These are phyloP conservation scores for Alouatta palliata DNA, from an alignment of 2,113 vertebrate species.

Conservation along the genomic window DNA sequence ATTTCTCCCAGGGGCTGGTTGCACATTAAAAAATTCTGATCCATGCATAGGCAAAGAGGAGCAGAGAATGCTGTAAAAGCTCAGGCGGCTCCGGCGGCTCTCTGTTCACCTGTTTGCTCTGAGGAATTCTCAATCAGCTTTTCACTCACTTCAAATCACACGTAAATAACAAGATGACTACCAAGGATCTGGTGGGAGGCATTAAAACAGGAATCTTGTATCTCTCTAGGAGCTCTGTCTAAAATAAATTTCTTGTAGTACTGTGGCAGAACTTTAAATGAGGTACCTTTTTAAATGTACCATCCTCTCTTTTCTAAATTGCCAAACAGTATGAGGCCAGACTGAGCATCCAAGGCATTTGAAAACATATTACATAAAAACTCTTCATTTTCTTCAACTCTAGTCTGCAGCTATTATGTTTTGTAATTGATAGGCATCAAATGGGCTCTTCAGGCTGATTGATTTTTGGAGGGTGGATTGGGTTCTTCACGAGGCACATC, in stretches of 20 bases:
- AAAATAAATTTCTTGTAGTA: neutral
- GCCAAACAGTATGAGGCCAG: neutral
- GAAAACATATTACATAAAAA: neutral
- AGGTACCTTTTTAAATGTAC: neutral
- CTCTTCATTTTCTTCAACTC: neutral
- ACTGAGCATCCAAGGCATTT: neutral
- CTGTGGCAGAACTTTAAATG: neutral
- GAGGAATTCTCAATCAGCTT: slow-evolving; percentile 24
- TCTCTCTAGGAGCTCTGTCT: neutral
- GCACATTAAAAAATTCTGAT: neutral
- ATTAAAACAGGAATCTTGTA: neutral
- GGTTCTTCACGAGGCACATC: neutral
- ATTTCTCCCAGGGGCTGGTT: neutral
- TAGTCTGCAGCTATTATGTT: neutral
- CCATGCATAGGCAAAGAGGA: neutral
- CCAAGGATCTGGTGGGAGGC: neutral
- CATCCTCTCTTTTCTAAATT: neutral
- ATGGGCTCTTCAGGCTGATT: neutral
- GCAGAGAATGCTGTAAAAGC: neutral
- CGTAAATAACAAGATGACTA: neutral
- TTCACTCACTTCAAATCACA: neutral
- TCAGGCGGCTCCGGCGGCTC: neutral
- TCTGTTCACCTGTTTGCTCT: slow-evolving; percentile 10
- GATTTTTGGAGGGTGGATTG: neutral
- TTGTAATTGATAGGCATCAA: neutral